phyloP scores from a whole-genome alignment of 2,113 vertebrate species.

The Anarrhichthys ocellatus region DNA sequence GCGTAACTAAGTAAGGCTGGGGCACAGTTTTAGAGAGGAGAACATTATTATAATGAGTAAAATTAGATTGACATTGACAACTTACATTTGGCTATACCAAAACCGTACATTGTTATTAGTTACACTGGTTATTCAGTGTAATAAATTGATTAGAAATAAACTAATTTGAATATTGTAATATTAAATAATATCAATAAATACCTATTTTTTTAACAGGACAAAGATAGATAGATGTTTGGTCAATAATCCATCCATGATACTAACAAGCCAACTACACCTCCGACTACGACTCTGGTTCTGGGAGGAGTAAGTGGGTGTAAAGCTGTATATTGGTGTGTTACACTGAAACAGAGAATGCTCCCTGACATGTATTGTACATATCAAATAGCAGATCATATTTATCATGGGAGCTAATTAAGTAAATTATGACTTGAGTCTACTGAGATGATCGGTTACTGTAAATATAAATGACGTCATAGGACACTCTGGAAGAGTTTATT shows the following conservation, averaged over 20 bases:
- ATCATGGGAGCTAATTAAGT: constrained; percentile 12
- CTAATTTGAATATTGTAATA: neutral
- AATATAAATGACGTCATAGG: neutral
- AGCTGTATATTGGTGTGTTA: neutral
- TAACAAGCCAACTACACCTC: neutral
- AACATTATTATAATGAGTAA: neutral
- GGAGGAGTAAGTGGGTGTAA: neutral
- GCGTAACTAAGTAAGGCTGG: neutral
- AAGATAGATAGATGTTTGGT: neutral
- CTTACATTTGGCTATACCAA: neutral
- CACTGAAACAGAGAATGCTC: neutral
- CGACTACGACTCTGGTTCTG: neutral
- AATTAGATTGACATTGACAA: neutral
- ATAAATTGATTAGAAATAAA: neutral
- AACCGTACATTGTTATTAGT: neutral
- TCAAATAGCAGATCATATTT: neutral
- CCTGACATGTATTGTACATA: neutral
- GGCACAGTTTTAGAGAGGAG: neutral
- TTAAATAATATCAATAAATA: neutral
- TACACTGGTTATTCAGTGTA: neutral
- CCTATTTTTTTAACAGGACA: neutral
- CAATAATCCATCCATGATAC: neutral
- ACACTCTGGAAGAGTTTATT: neutral
- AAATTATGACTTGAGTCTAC: neutral
- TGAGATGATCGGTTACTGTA: constrained; percentile 17